A percentile compares a stretch with the other conserved stretches of the same genome.
Conservation (phyloP, 2,113 vertebrate genomes). For the Budorcas taxicolor region DNA sequence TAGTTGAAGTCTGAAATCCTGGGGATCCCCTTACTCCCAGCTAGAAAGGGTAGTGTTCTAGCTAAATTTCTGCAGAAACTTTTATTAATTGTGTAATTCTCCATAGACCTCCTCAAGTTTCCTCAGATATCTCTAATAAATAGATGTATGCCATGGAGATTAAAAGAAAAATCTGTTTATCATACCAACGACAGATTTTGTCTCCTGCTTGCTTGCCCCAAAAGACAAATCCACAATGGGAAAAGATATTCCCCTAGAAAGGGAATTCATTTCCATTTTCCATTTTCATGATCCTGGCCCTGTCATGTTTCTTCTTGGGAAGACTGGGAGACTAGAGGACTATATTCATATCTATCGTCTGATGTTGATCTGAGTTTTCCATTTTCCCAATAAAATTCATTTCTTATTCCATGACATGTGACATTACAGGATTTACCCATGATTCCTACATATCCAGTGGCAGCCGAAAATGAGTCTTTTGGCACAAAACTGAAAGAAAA, state of each 20-base stretch:
- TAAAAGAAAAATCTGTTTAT: background rate
- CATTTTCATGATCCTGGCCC: background rate
- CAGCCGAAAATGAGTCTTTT: background rate
- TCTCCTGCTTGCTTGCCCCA: background rate
- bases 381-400: background rate
- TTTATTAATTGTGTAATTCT: background rate
- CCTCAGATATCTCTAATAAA: background rate
- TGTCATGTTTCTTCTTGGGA: background rate
- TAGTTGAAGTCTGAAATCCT: background rate
- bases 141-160: background rate
- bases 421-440: background rate
- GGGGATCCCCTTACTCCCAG: background rate
- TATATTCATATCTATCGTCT: background rate
- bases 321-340: background rate
- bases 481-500: background rate
- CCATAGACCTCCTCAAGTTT: background rate
- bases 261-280: background rate
- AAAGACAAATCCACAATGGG: background rate
- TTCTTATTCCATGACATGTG: background rate
- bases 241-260: background rate
- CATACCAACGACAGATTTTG: background rate
- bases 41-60: background rate
- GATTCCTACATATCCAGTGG: background rate
- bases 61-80: background rate
- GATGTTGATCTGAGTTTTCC: background rate